Conservation (phyloP, 2,888 invertebrate species). For the Magallana nippona region DNA sequence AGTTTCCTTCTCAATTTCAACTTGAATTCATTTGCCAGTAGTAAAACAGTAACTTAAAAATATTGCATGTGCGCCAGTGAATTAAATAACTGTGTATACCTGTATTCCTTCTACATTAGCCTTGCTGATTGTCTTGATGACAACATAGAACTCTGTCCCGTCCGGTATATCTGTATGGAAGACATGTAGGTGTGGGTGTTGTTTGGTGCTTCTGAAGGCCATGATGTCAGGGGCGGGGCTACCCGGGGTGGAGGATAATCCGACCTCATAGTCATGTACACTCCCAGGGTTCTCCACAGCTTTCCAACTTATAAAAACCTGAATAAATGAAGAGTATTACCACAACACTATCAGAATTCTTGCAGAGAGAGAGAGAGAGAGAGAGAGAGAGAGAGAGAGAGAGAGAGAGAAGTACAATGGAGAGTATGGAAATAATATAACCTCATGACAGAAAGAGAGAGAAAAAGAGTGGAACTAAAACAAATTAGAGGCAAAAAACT, state of each 20-base stretch:
- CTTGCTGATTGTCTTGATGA: slow-evolving; percentile 62
- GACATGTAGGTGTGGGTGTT: slow-evolving; percentile 56
- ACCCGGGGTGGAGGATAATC: slow-evolving; percentile 51
- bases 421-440: too few species aligned
- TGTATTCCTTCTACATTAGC: slow-evolving; percentile 50
- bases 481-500: not conserved
- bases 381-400: too few species aligned
- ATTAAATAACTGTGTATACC: slow-evolving; percentile 45
- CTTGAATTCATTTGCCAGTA: too few species aligned
- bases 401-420: too few species aligned
- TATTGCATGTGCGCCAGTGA: not conserved
- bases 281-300: not conserved
- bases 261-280: slow-evolving; percentile 57
- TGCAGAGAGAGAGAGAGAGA: not conserved
- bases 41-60: too few species aligned
- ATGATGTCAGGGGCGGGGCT: slow-evolving; percentile 55
- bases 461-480: too few species aligned
- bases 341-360: not conserved
- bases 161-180: slow-evolving; percentile 60
- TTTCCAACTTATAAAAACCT: slow-evolving; percentile 17
- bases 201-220: slow-evolving; percentile 55
- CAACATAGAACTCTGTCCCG: slow-evolving; percentile 61
- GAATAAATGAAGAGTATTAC: not conserved
- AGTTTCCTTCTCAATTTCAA: too few species aligned
- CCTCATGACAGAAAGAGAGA: too few species aligned